A percentile compares a stretch with the other conserved stretches of the same genome.
Conservation (phyloP, 1,140 invertebrate genomes). For the Psilanteris sp. region DNA sequence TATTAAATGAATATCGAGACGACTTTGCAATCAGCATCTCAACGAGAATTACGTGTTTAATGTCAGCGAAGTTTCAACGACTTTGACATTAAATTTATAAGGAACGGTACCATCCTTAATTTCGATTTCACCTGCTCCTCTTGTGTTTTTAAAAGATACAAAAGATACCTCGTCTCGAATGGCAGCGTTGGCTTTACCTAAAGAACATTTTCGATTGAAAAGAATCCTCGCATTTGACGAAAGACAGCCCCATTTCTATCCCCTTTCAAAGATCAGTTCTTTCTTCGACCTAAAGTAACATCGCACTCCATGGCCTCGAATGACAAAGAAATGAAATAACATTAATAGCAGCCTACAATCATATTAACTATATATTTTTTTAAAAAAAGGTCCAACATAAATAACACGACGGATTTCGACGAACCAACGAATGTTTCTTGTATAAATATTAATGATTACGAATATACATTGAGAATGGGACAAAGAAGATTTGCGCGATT, state of each 20-base stretch:
- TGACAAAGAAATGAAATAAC: slow-evolving; percentile 39
- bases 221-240: slow-evolving; percentile 29
- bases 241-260: slow-evolving; percentile 48
- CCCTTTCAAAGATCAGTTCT: slow-evolving; percentile 41
- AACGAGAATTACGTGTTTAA: background rate
- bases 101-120: slow-evolving; percentile 3
- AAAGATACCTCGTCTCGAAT: slow-evolving; percentile 13
- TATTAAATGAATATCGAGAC: slow-evolving; percentile 16
- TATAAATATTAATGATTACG: no score
- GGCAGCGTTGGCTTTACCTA: slow-evolving; percentile 10
- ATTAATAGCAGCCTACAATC: slow-evolving; percentile 10
- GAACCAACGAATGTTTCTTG: no score
- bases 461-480: no score
- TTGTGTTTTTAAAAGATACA: slow-evolving; percentile 20
- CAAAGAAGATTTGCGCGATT: no score
- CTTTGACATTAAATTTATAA: slow-evolving; percentile 17
- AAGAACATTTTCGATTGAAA: slow-evolving; percentile 44
- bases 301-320: slow-evolving; percentile 20
- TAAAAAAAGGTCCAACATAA: no score
- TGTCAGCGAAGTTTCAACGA: slow-evolving; percentile 2
- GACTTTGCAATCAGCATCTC: slow-evolving; percentile 4
- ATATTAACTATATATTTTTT: background rate
- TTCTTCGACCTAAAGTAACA: slow-evolving; percentile 39
- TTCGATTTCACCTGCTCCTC: slow-evolving; percentile 14
- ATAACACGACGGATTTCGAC: no score